Evolutionary conservation across 1,140 invertebrate species (phyloP).

Genomic region (Nymphalis io): DNA sequence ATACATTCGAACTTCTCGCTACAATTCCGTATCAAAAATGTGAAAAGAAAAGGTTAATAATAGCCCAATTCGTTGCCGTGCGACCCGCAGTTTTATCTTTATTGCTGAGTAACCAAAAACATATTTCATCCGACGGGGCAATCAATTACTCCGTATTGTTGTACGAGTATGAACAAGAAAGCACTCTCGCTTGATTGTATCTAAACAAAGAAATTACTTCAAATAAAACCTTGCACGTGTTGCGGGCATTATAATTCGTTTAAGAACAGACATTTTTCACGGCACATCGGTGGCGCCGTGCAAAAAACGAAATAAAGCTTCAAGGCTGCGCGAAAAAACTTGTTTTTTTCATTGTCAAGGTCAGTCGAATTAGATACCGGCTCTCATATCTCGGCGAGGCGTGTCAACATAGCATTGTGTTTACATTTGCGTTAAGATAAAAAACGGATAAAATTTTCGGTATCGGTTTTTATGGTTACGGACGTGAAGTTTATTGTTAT

Average conservation of each 20-base stretch:
- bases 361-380: constrained; percentile 76
- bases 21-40: constrained; percentile 23
- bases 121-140: constrained; percentile 32
- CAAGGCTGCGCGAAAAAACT: constrained; percentile 68
- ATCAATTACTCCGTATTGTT: constrained; percentile 38
- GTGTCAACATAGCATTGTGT: constrained; percentile 70
- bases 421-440: constrained; percentile 65
- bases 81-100: constrained; percentile 34
- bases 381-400: constrained; percentile 66
- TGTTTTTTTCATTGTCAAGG: constrained; percentile 79
- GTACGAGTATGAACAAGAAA: constrained; percentile 27
- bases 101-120: constrained; percentile 30
- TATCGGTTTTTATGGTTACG: constrained; percentile 27
- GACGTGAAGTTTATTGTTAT: constrained; percentile 33
- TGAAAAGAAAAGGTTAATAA: constrained; percentile 34
- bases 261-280: constrained; percentile 21
- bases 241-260: constrained; percentile 7
- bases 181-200: constrained; percentile 23
- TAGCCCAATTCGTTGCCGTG: constrained; percentile 32
- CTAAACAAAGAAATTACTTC: not conserved
- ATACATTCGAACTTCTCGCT: not conserved
- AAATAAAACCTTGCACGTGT: constrained; percentile 12
- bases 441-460: constrained; percentile 51
- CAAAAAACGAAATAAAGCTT: constrained; percentile 57
- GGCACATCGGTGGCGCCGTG: constrained; percentile 36